These are phyloP conservation scores for Cygnus buccinator DNA, from an alignment of 2,113 vertebrate species.

Conservation along the genomic window DNA sequence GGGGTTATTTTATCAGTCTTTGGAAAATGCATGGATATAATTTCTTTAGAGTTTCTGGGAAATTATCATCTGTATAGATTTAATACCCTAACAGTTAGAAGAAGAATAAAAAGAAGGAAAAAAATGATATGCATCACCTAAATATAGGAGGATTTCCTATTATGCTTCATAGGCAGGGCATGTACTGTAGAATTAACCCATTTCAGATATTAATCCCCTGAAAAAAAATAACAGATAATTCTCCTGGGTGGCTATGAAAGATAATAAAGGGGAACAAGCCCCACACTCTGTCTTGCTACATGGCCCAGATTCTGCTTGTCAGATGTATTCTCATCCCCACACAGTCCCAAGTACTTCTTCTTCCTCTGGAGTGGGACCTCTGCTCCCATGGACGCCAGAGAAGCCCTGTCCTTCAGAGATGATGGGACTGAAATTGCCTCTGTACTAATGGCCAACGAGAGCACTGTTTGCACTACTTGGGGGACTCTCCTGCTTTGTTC, in stretches of 20 bases:
- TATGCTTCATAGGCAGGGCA: background rate
- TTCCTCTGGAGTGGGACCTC: background rate
- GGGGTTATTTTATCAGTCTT: background rate
- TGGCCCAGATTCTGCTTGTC: background rate
- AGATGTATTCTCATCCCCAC: background rate
- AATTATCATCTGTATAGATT: background rate
- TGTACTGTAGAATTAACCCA: background rate
- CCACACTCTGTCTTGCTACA: rapidly evolving
- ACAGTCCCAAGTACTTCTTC: rapidly evolving
- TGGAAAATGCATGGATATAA: background rate
- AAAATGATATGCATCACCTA: background rate
- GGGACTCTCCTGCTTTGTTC: background rate
- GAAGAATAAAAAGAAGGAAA: background rate
- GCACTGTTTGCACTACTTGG: rapidly evolving
- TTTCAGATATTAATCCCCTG: background rate
- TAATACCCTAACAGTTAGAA: background rate
- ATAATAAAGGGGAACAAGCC: background rate
- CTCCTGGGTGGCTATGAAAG: background rate
- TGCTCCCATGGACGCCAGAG: background rate
- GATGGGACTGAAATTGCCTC: background rate
- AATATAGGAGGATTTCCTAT: background rate
- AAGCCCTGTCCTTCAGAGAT: background rate
- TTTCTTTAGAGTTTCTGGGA: background rate
- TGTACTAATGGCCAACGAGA: background rate
- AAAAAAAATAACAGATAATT: background rate